Evolutionary conservation across 2,888 invertebrate genomes (phyloP).

Genomic region (Noctua janthina): DNA sequence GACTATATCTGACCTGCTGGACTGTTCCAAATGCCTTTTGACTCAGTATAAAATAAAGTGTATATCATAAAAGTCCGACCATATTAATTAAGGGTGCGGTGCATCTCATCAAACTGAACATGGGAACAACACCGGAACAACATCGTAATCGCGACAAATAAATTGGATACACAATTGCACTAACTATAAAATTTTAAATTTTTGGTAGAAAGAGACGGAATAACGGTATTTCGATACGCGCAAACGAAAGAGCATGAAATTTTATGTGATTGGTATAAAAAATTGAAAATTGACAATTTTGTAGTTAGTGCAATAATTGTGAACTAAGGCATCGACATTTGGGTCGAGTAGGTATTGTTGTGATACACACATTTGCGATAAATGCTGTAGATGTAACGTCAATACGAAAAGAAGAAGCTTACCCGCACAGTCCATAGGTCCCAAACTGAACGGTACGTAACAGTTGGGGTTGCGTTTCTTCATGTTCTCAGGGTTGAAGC

Average conservation of each 20-base stretch:
- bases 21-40: neutral
- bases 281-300: no score
- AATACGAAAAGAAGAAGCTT: constrained; percentile 6
- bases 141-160: no score
- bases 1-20: neutral
- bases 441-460: constrained; percentile 84
- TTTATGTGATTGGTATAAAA: no score
- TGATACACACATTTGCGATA: neutral
- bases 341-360: neutral
- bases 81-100: neutral
- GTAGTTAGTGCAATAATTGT: no score
- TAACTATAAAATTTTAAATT: no score
- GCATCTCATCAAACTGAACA: neutral
- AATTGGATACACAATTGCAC: no score
- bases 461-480: constrained; percentile 76
- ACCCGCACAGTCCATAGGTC: constrained; percentile 87
- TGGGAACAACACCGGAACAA: no score
- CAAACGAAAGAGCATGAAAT: no score
- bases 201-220: no score
- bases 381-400: neutral
- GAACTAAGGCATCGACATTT: no score
- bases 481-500: constrained; percentile 79
- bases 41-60: neutral
- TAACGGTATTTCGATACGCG: no score
- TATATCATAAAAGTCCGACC: no score